Evolutionary conservation across 2,888 invertebrate species (phyloP), one percentile per base, ranked within the genome.

Genomic region (Mimachlamys varia): DNA sequence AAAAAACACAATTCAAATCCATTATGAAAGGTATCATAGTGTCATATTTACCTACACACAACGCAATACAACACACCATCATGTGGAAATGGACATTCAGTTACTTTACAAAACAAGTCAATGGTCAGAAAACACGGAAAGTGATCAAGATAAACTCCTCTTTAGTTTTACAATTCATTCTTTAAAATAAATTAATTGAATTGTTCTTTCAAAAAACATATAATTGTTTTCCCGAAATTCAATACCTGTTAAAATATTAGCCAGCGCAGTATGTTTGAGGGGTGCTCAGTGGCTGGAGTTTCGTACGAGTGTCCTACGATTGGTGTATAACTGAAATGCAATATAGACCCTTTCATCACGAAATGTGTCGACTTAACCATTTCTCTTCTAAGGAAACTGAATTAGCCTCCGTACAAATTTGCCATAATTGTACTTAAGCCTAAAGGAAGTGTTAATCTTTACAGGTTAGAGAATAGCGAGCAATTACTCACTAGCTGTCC

Each of bases 371-470:
- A 76, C 76, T 76, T 76, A 76, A 76, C 76, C 27, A 76, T 27
- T 76, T 76, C 76, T 76, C 22, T 76, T 76, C 33, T 15, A 12
- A 22, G 33, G 33, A 76, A 76, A 76, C 33, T 76, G 76, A 76
- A 76, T 76, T 76, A 76, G 0, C 27, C 76, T 27, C 27, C 76
- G 76, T 76, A 76, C 76, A 76, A 76, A 76, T 76, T 76, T 33
- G 76, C 76, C 33, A 76, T 76, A 76, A 76, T 76, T 76, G 76
- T 76, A 76, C 76, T 76, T 76, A 76, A 76, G 76, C 76, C 27
- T 27, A 76, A 76, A 76, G 76, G 27, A 76, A 27, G 76, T 76
- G 76, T 76, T 76, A 76, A 76, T 76, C 76, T 76, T 76, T 33
- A 76, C 76, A 33, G 76, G 76, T 76, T 76, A 76, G 15, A 76